Evolutionary conservation across 2,888 invertebrate genomes (phyloP).

Genomic region (Latheticus oryzae): DNA sequence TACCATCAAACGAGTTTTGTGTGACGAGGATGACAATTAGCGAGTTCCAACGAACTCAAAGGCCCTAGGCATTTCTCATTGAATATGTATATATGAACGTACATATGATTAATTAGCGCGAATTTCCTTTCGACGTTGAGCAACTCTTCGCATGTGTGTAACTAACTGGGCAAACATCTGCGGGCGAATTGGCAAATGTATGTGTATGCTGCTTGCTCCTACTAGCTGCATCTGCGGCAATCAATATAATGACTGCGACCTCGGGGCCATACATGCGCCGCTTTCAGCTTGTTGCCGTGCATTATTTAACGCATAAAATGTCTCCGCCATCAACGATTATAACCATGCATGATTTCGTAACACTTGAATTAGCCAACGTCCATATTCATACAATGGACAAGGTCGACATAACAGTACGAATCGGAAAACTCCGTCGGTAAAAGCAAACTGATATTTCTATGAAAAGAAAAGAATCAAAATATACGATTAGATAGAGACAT

Average conservation of each 20-base stretch:
- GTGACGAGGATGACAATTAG: slow-evolving; percentile 43
- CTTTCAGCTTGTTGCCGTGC: slow-evolving; percentile 31
- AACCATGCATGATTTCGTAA: slow-evolving; percentile 16
- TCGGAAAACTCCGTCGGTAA: slow-evolving; percentile 5
- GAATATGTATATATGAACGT: slow-evolving; percentile 36
- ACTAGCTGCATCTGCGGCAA: slow-evolving; percentile 54
- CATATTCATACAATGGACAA: slow-evolving; percentile 31
- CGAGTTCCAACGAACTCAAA: slow-evolving; percentile 41
- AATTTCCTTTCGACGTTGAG: slow-evolving; percentile 41
- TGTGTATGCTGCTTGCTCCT: slow-evolving; percentile 28
- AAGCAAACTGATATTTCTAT: too few relatives aligned
- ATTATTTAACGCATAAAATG: slow-evolving; percentile 31
- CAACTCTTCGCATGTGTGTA: slow-evolving; percentile 22
- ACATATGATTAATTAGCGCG: slow-evolving; percentile 42
- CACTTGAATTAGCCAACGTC: slow-evolving; percentile 6
- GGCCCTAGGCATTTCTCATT: slow-evolving; percentile 28
- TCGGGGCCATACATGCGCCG: slow-evolving; percentile 45
- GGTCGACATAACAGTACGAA: slow-evolving; percentile 21
- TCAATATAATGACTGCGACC: slow-evolving; percentile 54
- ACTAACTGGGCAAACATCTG: slow-evolving; percentile 48
- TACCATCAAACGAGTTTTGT: slow-evolving; percentile 30
- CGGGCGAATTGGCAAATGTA: slow-evolving; percentile 38
- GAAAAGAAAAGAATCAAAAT: slow-evolving; percentile 7
- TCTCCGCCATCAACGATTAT: slow-evolving; percentile 27
- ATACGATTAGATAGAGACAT: slow-evolving; percentile 28